Evolutionary conservation across 2,888 invertebrate species (phyloP).

Genomic region (Ophion obscuratus): DNA sequence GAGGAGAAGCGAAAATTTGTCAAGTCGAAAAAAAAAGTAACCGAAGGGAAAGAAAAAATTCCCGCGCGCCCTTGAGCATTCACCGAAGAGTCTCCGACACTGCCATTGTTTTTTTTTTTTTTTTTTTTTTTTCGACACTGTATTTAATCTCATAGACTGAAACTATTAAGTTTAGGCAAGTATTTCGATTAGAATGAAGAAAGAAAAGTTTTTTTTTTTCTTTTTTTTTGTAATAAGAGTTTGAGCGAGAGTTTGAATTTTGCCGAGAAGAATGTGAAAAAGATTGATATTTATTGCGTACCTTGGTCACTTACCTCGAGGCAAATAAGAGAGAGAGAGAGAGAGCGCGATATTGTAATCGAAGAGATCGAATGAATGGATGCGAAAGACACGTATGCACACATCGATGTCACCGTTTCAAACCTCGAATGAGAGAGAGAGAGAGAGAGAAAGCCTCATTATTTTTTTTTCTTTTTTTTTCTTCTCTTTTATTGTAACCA

Average conservation of each 20-base stretch:
- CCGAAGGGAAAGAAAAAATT: slow-evolving; percentile 33
- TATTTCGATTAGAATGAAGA: slow-evolving; percentile 69
- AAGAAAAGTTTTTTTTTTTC: background rate
- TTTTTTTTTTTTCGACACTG: slow-evolving; percentile 60
- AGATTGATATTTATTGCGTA: background rate
- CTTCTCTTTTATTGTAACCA: slow-evolving; percentile 49
- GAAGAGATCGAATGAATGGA: slow-evolving; percentile 21
- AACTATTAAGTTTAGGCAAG: slow-evolving; percentile 73
- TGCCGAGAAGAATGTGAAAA: slow-evolving; percentile 25
- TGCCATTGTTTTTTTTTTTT: slow-evolving; percentile 68
- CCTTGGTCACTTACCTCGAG: background rate
- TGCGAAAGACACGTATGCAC: slow-evolving; percentile 21
- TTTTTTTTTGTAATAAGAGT: slow-evolving; percentile 43
- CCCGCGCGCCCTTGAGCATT: slow-evolving; percentile 40
- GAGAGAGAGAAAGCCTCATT: slow-evolving; percentile 17
- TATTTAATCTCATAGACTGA: slow-evolving; percentile 79
- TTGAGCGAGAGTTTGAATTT: slow-evolving; percentile 32
- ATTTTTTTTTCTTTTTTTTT: slow-evolving; percentile 47
- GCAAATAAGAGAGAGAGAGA: background rate
- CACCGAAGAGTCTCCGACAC: slow-evolving; percentile 67
- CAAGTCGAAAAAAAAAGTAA: slow-evolving; percentile 21
- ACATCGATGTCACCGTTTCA: background rate
- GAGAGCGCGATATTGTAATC: too few species aligned
- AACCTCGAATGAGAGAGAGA: too few species aligned
- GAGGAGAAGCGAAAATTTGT: background rate